phyloP scores from a whole-genome alignment of 1,140 invertebrate genomes.

The Neuroterus valhalla region DNA sequence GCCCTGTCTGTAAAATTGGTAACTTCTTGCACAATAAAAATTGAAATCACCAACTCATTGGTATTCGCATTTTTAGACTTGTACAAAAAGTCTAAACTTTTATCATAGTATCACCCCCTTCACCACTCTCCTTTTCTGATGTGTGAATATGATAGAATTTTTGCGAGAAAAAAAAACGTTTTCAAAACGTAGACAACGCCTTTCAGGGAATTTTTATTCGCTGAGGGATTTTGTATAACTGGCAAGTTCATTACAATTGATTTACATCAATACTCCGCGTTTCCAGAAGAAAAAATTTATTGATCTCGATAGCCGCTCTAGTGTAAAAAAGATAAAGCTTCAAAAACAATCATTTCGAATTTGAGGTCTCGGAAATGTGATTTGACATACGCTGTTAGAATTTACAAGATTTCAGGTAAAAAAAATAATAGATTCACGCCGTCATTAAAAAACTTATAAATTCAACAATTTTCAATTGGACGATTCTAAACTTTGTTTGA shows the following conservation, averaged over 20 bases:
- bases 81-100: slow-evolving; percentile 14
- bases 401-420: no score
- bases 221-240: background rate
- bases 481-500: no score
- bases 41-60: background rate
- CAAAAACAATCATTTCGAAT: no score
- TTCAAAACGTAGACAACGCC: slow-evolving; percentile 10
- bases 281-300: no score
- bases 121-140: slow-evolving; percentile 15
- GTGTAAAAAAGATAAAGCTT: no score
- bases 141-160: slow-evolving; percentile 10
- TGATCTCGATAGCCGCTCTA: no score
- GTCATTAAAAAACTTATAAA: no score
- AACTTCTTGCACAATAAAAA: background rate
- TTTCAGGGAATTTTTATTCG: slow-evolving; percentile 21
- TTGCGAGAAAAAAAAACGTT: slow-evolving; percentile 6
- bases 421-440: no score
- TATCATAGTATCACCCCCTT: slow-evolving; percentile 20
- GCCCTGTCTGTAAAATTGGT: slow-evolving; percentile 16
- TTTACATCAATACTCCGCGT: background rate
- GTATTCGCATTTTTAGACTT: background rate
- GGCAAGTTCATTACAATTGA: slow-evolving; percentile 13
- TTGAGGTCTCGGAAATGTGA: no score
- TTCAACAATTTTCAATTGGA: no score
- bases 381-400: no score